Base-by-base conservation (phyloP, 2,113 vertebrate genomes). In the Myanophis thanlyinensis region DNA sequence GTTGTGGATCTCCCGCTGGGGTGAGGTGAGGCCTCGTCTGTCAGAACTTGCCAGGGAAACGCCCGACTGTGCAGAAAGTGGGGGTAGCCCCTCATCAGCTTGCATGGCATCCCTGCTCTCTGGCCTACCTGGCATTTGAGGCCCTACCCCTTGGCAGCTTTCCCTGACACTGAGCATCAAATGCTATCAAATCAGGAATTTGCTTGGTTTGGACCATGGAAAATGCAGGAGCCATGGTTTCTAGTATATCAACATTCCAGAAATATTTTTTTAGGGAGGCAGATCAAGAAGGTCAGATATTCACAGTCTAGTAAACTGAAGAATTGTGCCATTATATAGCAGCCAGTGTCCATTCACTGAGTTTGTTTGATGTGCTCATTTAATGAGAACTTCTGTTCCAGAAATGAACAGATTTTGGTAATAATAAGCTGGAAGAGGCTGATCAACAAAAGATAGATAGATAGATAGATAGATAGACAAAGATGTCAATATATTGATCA, bases 1-100 rank as follows among this genome's bases (percentile, higher is more conserved):
- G 96, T 97, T 97, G 96, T 97, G 97, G 95, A 96, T 97, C 96
- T 97, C 94, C 94, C 97, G 95, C 92, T 88, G 56, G 94, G 96
- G 95, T 27, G 96, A 96, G 96, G 97, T 93, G 94, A 96, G 96
- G 97, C 91, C 80, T 93, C 40, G 49, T 90, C 88, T 94, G 93
- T 94, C 91, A 87, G 93, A 92, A 94, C 93, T 92, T 89, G 93
- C 59, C 30, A 40, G 85, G 94, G 94, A 44, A 89, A 62, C 53
- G 94, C 92, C 62, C 35, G 3, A 48, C 47, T 85, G 53, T 18
- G 80, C 30, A 15, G 53, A 62, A 54, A 44, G 73, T 93, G 73
- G 88, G 91, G 91, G 91, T 87, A 92, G 88, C 88, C 88, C 88
- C 92, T 85, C 88, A 47, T 93, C 87, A 18, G n/a, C 40, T 80